Evolutionary conservation across 2,113 vertebrate species (phyloP).

Genomic region (Tupaia chinensis): DNA sequence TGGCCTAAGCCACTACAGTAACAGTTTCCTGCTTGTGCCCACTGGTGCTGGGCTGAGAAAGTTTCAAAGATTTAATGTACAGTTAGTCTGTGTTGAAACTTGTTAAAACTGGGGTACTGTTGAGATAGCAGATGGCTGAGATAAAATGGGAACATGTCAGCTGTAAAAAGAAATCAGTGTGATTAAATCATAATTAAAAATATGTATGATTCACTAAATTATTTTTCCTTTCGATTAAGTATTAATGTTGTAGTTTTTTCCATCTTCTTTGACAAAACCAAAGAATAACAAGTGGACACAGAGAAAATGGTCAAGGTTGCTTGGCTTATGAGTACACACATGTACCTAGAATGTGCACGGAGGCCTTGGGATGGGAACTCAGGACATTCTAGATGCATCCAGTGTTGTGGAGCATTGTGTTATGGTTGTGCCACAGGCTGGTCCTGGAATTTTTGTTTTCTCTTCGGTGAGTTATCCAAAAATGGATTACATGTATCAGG

Average conservation of each 20-base stretch:
- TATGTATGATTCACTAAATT: constrained; percentile 69
- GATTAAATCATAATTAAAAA: constrained; percentile 73
- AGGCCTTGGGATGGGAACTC: no score
- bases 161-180: constrained; percentile 62
- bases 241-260: constrained; percentile 61
- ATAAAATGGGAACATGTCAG: constrained; percentile 68
- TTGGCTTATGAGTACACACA: background rate
- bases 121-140: constrained; percentile 69
- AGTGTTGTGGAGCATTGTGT: no score
- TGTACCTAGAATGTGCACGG: no score
- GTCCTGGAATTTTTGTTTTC: background rate
- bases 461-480: background rate
- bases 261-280: constrained; percentile 50
- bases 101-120: constrained; percentile 45
- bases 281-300: constrained; percentile 16
- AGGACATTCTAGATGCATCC: no score
- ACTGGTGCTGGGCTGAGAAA: no score
- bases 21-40: no score
- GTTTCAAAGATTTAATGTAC: constrained; percentile 41
- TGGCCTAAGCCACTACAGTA: no score
- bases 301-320: constrained; percentile 23
- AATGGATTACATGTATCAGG: background rate
- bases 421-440: background rate
- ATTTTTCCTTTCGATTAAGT: constrained; percentile 61
- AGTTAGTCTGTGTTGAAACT: constrained; percentile 61